These are phyloP conservation scores for Ornithoptera priamus DNA, from an alignment of 2,888 invertebrate genomes.

Conservation along the genomic window DNA sequence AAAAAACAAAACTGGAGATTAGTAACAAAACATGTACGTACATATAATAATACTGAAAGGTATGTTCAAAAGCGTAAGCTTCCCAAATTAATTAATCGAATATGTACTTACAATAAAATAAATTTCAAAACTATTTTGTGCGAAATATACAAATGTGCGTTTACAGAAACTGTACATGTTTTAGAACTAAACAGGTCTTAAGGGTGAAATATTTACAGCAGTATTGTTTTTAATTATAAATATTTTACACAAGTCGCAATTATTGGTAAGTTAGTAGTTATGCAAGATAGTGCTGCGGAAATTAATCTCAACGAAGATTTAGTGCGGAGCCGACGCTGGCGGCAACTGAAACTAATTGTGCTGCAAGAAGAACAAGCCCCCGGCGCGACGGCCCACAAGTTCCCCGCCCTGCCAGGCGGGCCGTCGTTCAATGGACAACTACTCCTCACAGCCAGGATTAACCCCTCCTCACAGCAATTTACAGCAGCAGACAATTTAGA, in stretches of 20 bases:
- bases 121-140: slow-evolving; percentile 77
- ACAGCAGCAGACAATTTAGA: slow-evolving; percentile 78
- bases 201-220: slow-evolving; percentile 81
- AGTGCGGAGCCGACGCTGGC: slow-evolving; percentile 77
- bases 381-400: slow-evolving; percentile 47
- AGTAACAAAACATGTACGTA: slow-evolving; percentile 81
- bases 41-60: slow-evolving; percentile 73
- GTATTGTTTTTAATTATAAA: slow-evolving; percentile 68
- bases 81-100: slow-evolving; percentile 74
- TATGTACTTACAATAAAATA: slow-evolving; percentile 71
- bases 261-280: slow-evolving; percentile 72
- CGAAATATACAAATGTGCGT: slow-evolving; percentile 80
- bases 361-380: slow-evolving; percentile 85
- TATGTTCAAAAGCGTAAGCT: slow-evolving; percentile 80
- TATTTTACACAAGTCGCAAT: slow-evolving; percentile 76
- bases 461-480: slow-evolving; percentile 74
- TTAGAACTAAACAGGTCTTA: slow-evolving; percentile 80
- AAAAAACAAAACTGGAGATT: slow-evolving; percentile 66
- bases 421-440: slow-evolving; percentile 57
- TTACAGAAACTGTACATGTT: slow-evolving; percentile 81
- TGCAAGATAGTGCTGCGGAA: slow-evolving; percentile 81
- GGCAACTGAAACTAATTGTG: slow-evolving; percentile 87
- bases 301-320: slow-evolving; percentile 76
- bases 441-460: slow-evolving; percentile 79
- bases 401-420: slow-evolving; percentile 47